phyloP scores from a whole-genome alignment of 2,797 vertebrate species.

The Mico argentatus region DNA sequence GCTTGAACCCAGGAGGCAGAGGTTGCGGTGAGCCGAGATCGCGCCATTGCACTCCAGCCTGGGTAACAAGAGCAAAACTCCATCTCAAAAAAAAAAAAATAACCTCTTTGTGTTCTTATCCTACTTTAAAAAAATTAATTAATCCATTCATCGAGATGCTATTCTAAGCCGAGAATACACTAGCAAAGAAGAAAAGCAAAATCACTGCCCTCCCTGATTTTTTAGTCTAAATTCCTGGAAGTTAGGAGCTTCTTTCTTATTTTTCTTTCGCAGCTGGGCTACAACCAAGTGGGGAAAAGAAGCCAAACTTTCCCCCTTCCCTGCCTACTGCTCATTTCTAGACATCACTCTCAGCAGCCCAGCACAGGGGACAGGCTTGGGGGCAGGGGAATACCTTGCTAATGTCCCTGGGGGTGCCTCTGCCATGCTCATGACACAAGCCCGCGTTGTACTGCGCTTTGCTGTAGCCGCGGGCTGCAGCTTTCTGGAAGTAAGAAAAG shows the following conservation, averaged over 20 bases:
- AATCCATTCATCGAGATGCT: not conserved
- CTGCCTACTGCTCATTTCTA: not conserved
- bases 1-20: too few relatives aligned
- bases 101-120: not conserved
- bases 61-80: too few relatives aligned
- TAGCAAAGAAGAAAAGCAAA: conserved; percentile 8
- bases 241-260: not conserved
- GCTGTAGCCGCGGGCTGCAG: conserved; percentile 91
- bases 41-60: too few relatives aligned
- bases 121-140: not conserved
- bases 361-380: not conserved
- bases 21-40: too few relatives aligned
- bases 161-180: not conserved
- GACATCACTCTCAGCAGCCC: not conserved
- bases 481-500: conserved; percentile 91
- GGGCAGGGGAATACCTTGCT: conserved; percentile 86
- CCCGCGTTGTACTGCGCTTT: conserved; percentile 96
- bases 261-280: not conserved
- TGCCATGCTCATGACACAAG: conserved; percentile 94
- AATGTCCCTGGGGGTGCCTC: conserved; percentile 88
- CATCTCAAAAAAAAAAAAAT: too few relatives aligned
- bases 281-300: not conserved
- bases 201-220: not conserved
- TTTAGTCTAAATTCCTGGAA: not conserved
- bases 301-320: not conserved